Conservation (phyloP, 2,888 invertebrate genomes). For the Leucoma salicis region DNA sequence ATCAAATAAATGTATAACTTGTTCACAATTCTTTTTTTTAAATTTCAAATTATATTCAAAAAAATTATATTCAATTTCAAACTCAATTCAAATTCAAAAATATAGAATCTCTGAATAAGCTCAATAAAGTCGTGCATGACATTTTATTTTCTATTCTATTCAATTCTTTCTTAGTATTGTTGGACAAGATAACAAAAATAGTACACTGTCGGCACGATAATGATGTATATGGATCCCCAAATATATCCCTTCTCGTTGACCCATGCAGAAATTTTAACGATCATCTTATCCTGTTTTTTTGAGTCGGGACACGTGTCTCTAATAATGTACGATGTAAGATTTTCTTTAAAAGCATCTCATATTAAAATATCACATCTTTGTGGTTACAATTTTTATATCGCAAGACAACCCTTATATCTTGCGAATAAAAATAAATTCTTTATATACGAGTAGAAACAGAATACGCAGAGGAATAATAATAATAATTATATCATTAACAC, state of each 20-base stretch:
- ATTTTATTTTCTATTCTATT: slow-evolving; percentile 15
- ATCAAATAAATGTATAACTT: slow-evolving; percentile 33
- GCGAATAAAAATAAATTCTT: too few species aligned
- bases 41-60: too few species aligned
- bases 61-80: too few species aligned
- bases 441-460: too few species aligned
- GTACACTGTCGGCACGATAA: slow-evolving; percentile 26
- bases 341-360: slow-evolving; percentile 14
- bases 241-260: slow-evolving; percentile 36
- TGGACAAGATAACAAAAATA: slow-evolving; percentile 19
- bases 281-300: slow-evolving; percentile 29
- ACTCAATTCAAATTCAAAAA: slow-evolving; percentile 22
- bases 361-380: not conserved
- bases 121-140: slow-evolving; percentile 10
- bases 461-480: too few species aligned
- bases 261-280: slow-evolving; percentile 43
- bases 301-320: slow-evolving; percentile 32
- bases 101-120: slow-evolving; percentile 22
- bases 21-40: slow-evolving; percentile 26
- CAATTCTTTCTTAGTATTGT: slow-evolving; percentile 16
- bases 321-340: slow-evolving; percentile 20
- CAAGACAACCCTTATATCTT: too few species aligned
- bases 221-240: slow-evolving; percentile 28
- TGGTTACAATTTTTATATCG: too few species aligned
- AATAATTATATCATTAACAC: too few species aligned